Base-by-base conservation (phyloP, 2,113 vertebrate species). In the Herpetotheres cachinnans region DNA sequence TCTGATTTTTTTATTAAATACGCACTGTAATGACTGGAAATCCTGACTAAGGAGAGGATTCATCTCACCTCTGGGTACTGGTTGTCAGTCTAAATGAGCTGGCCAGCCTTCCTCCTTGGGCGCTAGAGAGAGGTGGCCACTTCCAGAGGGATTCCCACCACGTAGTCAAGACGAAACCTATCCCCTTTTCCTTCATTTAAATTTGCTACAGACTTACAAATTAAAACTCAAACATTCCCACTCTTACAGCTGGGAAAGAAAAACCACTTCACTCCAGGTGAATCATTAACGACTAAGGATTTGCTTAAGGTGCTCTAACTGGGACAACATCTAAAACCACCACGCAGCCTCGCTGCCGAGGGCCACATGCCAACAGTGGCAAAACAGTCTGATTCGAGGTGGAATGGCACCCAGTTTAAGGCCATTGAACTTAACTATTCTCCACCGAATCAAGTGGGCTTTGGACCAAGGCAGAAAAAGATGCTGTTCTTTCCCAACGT, bases 291-390 rank as follows among this genome's bases (percentile, higher is more conserved):
- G 0, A 52, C 44, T 25, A 52, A 82, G 34, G 27, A 55, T 78
- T 72, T 38, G 12, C 55, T 59, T 49, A 50, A 87, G 84, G 42
- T 67, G 56, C 78, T 82, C 54, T 30, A 80, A 9, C 24, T 24
- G 30, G 78, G 84, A 91, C 70, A 89, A 62, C 4, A 5, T 26
- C 70, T 91, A 26, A 76, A 93, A 76, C 50, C 14, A 25, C 63
- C 16, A 1, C 0, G 0, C 40, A 30, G 49, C 10, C 38, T 59
- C 0, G 0, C 91, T 70, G 50, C 30, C 74, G 40, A 73, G 38
- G 36, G 32, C 58, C 26, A 15, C 34, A 10, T 1, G 0, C 34
- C 88, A 78, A 42, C 3, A 0, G 49, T 32, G n/a, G 42, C 54
- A 86, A 81, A 95, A 73, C 8, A 3, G 0, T 46, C 86, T 24